Base-by-base conservation (phyloP, 35 echinoderm and acorn worm genomes). In the Chiridota heheva region DNA sequence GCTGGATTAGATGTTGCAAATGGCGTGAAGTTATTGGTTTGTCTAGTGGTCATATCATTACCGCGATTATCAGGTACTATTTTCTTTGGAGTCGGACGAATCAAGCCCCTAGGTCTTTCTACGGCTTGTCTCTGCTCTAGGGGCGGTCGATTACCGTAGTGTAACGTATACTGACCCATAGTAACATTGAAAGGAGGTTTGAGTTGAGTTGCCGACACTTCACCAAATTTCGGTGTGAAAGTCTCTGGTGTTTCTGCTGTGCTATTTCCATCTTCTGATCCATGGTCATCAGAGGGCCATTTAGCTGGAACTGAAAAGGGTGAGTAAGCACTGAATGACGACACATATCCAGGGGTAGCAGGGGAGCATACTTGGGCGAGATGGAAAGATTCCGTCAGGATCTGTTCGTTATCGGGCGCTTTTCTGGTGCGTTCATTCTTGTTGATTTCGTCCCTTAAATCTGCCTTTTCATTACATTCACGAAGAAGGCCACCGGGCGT, bases 41-140 rank as follows among this genome's bases (percentile, higher is more conserved):
- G n/a, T n/a, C n/a, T n/a, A n/a, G n/a, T n/a, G n/a, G n/a, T n/a
- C n/a, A n/a, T n/a, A n/a, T n/a, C n/a, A n/a, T n/a, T n/a, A n/a
- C n/a, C n/a, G n/a, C n/a, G n/a, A n/a, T n/a, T n/a, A n/a, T n/a
- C n/a, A n/a, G n/a, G n/a, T n/a, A n/a, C n/a, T n/a, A n/a, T n/a
- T n/a, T n/a, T n/a, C n/a, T n/a, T n/a, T 10, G 75, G 53, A 8
- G 62, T 33, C 13, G 75, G 75, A 40, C 75, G 17, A 7, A 78
- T 78, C 51, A 78, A 34, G 34, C 75, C 75, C 24, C 75, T 36
- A 0, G 75, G 75, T 62, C 42, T 78, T 3, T 33, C 31, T 26
- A 15, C 31, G 30, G 17, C 4, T 10, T 4, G 40, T 7, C 7
- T 66, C 3, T 78, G 58, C 18, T 26, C 40, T 28, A 40, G 24